Percentiles rank a stretch among this genome's conserved stretches.
Evolutionary conservation across 2,113 vertebrate genomes (phyloP).

Genomic region (Percopsis transmontana): DNA sequence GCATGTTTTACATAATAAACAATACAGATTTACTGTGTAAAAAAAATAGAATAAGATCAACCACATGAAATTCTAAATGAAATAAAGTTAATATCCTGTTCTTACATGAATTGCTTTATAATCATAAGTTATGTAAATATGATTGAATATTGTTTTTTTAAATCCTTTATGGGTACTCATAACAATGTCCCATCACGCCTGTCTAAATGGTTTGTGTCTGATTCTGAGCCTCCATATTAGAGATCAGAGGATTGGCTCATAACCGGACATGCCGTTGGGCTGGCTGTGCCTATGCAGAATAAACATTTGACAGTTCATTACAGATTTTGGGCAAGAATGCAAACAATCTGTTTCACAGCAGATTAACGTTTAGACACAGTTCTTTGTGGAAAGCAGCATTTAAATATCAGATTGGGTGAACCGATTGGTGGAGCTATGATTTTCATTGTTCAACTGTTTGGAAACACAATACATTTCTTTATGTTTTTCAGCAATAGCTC

Average conservation of each 20-base stretch:
- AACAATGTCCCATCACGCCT: conserved; percentile 21
- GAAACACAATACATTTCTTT: background rate
- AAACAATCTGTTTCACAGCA: conserved; percentile 9
- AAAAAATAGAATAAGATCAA: background rate
- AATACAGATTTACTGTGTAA: conserved; percentile 2
- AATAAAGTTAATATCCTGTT: too few relatives aligned
- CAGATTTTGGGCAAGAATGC: conserved; percentile 13
- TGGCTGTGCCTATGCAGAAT: conserved; percentile 27
- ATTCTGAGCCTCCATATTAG: conserved; percentile 18
- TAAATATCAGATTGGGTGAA: conserved; percentile 11
- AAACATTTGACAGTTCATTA: conserved; percentile 3
- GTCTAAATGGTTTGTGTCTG: conserved; percentile 31
- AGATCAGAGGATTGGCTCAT: conserved; percentile 31
- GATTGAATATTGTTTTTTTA: conserved; percentile 32
- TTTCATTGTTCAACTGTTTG: conserved; percentile 19
- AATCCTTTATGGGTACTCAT: conserved; percentile 22
- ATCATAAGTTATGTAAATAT: too few relatives aligned
- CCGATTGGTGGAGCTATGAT: background rate
- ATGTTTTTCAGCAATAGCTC: background rate
- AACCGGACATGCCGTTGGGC: background rate
- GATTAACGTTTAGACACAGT: conserved; percentile 2
- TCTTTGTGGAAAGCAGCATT: conserved; percentile 13
- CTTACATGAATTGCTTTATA: too few relatives aligned
- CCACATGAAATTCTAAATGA: too few relatives aligned
- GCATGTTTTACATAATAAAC: conserved; percentile 2